Base-by-base conservation (phyloP, 2,888 invertebrate genomes). In the Peribatodes rhomboidaria region DNA sequence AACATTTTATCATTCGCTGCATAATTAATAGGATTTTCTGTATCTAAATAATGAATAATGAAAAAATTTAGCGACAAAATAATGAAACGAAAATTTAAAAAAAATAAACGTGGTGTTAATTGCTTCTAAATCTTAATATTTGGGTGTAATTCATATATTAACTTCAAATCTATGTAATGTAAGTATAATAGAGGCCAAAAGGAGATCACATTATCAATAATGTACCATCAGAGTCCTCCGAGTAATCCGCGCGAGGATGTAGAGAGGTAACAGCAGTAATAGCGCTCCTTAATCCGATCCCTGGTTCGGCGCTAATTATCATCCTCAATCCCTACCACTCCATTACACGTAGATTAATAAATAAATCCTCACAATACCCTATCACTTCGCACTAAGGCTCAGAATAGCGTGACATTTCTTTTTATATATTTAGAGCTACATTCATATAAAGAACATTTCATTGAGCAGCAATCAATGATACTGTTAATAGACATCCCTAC, bases 261-360 rank as follows among this genome's bases (percentile, higher is more conserved):
- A 46, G 20, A 46, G 44, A 22, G 11, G 22, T 22, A 22, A 16
- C 58, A 37, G 10, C 39, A 20, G 16, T 60, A 53, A 53, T 53
- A 37, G 35, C 18, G 44, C 27, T 44, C 46, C 35, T 35, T 56
- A 56, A 56, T 58, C 57, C 27, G 57, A 58, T 49, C 39, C 46
- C 47, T n/a, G 31, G 39, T 53, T 11, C 31, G 1, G 8, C 42
- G 37, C 53, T 53, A 59, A 52, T 60, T 54, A 54, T 47, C 11
- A 54, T 37, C 44, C 20, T 11, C 46, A 22, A 22, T 31, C 31
- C 50, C n/a, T 13, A 18, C 18, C 58, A 58, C 58, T 52, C 42
- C 31, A 41, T 49, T 58, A 58, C 10, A 22, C 31, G 31, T 3
- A 6, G 14, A 13, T 39, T 20, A n/a, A 33, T 46, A 11, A 20